Conservation (phyloP, 2,797 vertebrate genomes). For the Spatula clypeata region DNA sequence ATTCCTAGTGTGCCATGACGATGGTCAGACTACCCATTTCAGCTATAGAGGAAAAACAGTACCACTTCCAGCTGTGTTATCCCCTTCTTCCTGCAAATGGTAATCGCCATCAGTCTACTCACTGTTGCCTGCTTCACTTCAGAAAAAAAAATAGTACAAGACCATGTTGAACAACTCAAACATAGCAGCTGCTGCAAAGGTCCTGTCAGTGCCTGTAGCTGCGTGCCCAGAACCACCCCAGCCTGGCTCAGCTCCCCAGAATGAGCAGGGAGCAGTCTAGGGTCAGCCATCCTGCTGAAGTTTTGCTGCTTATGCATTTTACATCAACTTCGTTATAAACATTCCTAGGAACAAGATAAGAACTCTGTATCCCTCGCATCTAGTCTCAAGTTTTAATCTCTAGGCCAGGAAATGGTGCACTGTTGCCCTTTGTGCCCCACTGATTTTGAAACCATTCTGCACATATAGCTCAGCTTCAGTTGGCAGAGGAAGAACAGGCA, state of each 20-base stretch:
- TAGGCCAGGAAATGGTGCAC: not conserved
- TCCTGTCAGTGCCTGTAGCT: not conserved
- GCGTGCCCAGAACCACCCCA: accelerated
- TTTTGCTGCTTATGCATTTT: not conserved
- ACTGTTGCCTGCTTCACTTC: not conserved
- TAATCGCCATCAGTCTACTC: not conserved
- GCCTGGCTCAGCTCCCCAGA: not conserved
- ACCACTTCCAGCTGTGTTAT: not conserved
- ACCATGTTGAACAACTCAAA: not conserved
- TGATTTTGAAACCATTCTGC: not conserved
- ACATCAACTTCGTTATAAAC: not conserved
- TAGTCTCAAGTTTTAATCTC: not conserved
- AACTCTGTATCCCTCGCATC: accelerated
- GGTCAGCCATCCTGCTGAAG: not conserved
- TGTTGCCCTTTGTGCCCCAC: not conserved
- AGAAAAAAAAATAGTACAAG: not conserved
- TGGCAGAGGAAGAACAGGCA: not conserved
- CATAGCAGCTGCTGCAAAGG: not conserved
- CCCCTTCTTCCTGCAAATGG: not conserved
- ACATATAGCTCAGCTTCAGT: accelerated
- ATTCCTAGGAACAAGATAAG: not conserved
- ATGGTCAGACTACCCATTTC: not conserved
- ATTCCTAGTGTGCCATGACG: not conserved
- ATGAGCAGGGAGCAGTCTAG: accelerated
- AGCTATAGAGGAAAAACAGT: not conserved